A percentile compares a stretch with the other conserved stretches of the same genome.
Conservation (phyloP, 1,140 invertebrate species). For the Oedothorax gibbosus region DNA sequence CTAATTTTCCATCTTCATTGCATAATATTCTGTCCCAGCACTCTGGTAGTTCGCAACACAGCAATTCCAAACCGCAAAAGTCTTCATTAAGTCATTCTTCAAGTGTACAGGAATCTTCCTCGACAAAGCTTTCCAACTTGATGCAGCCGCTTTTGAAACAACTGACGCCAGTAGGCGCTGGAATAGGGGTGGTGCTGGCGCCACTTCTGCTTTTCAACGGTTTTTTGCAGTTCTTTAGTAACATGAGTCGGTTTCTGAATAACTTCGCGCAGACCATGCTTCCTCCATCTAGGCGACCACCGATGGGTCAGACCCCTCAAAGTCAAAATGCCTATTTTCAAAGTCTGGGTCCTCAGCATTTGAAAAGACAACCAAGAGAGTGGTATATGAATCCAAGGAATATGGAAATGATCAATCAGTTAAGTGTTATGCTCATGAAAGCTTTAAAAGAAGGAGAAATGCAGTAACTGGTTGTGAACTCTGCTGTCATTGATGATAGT, state of each 20-base stretch:
- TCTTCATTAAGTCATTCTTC: background rate
- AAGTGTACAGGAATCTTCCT: slow-evolving; percentile 8
- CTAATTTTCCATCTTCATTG: slow-evolving; percentile 51
- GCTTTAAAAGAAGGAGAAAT: slow-evolving; percentile 42
- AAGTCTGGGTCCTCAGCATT: slow-evolving; percentile 25
- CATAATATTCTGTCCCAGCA: slow-evolving; percentile 54
- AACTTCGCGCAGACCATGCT: slow-evolving; percentile 39
- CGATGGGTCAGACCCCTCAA: slow-evolving; percentile 25
- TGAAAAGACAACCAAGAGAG: slow-evolving; percentile 54
- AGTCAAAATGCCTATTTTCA: slow-evolving; percentile 36
- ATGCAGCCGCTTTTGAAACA: slow-evolving; percentile 58
- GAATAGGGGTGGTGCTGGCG: slow-evolving; percentile 43
- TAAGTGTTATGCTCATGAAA: slow-evolving; percentile 44
- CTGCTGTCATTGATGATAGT: slow-evolving; percentile 18
- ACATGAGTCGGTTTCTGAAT: slow-evolving; percentile 50
- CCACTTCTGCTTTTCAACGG: slow-evolving; percentile 53
- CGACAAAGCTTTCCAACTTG: slow-evolving; percentile 17
- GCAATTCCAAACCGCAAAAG: slow-evolving; percentile 33
- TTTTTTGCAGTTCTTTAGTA: slow-evolving; percentile 53
- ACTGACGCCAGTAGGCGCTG: slow-evolving; percentile 52
- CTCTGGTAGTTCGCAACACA: slow-evolving; percentile 25
- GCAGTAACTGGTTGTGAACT: slow-evolving; percentile 8
- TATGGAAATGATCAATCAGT: slow-evolving; percentile 33
- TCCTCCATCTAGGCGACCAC: slow-evolving; percentile 6
- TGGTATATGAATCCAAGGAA: slow-evolving; percentile 25